A percentile compares a stretch with the other conserved stretches of the same genome.
These are phyloP conservation scores for Hirudinaria manillensis DNA, from an alignment of 2,888 invertebrate genomes.

Conservation along the genomic window DNA sequence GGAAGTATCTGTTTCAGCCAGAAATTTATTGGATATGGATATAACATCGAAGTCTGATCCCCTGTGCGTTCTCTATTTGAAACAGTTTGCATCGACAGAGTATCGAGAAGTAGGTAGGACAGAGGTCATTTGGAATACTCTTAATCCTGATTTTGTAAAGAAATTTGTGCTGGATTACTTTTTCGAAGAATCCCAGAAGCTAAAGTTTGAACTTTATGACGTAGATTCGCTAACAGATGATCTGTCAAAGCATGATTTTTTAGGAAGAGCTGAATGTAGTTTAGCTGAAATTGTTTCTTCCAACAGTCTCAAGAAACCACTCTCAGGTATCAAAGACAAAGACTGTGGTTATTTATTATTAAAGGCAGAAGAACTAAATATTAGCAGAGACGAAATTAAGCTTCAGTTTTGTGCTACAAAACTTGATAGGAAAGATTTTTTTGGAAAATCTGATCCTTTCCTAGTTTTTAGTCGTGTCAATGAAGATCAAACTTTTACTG, in stretches of 20 bases:
- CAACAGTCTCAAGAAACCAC: constrained; percentile 31
- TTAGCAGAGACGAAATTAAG: constrained; percentile 50
- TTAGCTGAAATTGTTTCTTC: constrained; percentile 58
- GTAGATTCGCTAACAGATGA: constrained; percentile 44
- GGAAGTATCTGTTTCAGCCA: constrained; percentile 49
- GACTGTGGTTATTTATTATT: constrained; percentile 41
- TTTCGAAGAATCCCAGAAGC: constrained; percentile 52
- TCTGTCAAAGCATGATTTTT: constrained; percentile 40
- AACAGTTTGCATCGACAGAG: constrained; percentile 39
- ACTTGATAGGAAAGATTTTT: constrained; percentile 58
- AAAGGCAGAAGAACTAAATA: constrained; percentile 47
- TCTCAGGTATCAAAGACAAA: constrained; percentile 30
- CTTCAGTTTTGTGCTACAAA: constrained; percentile 54
- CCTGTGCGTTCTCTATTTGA: constrained; percentile 40
- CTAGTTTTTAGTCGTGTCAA: constrained; percentile 55
- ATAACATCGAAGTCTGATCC: constrained; percentile 54
- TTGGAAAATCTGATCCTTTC: constrained; percentile 59
- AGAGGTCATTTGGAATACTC: constrained; percentile 58
- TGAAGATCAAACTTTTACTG: constrained; percentile 54
- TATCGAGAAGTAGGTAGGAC: constrained; percentile 56
- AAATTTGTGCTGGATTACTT: constrained; percentile 52
- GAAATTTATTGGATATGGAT: constrained; percentile 52
- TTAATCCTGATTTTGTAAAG: constrained; percentile 60
- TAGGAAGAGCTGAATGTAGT: constrained; percentile 55
- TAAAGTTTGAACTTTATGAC: constrained; percentile 53